phyloP scores from a whole-genome alignment of 2,113 vertebrate species.

The Psittacara wagleri region DNA sequence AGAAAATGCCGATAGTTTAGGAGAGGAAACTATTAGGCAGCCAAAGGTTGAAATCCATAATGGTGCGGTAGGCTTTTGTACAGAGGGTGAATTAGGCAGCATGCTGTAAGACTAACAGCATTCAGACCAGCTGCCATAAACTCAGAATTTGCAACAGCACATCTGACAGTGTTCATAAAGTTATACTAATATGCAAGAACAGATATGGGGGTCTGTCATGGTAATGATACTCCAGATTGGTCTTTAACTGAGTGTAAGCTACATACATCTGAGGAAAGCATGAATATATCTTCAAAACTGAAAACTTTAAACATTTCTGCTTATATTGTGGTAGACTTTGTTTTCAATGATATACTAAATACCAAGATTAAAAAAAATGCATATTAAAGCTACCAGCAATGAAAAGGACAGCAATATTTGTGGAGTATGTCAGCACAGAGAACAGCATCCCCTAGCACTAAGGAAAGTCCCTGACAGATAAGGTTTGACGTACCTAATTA shows the following conservation, averaged over 20 bases:
- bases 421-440: background rate
- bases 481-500: background rate
- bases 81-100: slow-evolving; percentile 2
- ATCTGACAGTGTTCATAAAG: slow-evolving; percentile 25
- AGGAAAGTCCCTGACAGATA: background rate
- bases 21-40: slow-evolving; percentile 35
- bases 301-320: slow-evolving; percentile 49
- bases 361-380: slow-evolving; percentile 37
- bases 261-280: slow-evolving; percentile 26
- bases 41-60: slow-evolving; percentile 38
- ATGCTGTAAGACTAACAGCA: background rate
- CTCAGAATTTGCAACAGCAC: slow-evolving; percentile 16
- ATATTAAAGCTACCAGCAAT: slow-evolving; percentile 11
- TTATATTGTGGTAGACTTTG: slow-evolving; percentile 11
- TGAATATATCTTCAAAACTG: slow-evolving; percentile 40
- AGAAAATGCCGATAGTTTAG: slow-evolving; percentile 13
- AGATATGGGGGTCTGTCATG: background rate
- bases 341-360: slow-evolving; percentile 58
- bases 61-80: background rate
- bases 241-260: slow-evolving; percentile 23
- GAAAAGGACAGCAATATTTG: background rate
- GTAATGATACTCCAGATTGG: slow-evolving; percentile 16
- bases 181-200: slow-evolving; percentile 16
- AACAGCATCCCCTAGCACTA: background rate
- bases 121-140: slow-evolving; percentile 28